phyloP scores from a whole-genome alignment of 2,113 vertebrate genomes.

The Eubucco bourcierii region DNA sequence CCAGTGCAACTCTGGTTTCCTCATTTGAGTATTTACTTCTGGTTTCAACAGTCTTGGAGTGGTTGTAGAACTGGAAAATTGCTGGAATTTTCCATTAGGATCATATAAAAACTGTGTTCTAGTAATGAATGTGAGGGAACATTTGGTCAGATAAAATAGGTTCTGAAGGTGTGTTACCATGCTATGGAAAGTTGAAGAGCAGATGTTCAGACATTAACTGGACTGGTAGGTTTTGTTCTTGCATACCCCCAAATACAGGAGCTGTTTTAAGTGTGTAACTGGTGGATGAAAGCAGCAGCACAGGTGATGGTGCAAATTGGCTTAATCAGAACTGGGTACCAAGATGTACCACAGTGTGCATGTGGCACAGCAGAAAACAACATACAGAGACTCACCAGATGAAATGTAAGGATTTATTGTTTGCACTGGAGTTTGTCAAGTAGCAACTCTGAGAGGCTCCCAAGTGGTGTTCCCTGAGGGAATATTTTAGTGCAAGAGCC shows the following conservation, averaged over 20 bases:
- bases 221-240: neutral
- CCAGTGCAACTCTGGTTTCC: accelerated
- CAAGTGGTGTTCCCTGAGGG: neutral
- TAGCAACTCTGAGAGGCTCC: neutral
- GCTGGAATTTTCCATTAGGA: neutral
- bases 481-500: neutral
- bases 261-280: neutral
- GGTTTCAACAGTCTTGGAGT: neutral
- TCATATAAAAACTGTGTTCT: neutral
- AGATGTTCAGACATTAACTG: neutral
- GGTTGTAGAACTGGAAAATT: neutral
- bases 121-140: neutral
- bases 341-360: neutral
- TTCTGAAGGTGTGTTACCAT: neutral
- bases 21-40: neutral
- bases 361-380: neutral
- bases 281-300: neutral
- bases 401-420: neutral
- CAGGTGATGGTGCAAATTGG: neutral
- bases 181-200: neutral
- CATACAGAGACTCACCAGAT: accelerated
- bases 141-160: neutral
- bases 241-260: neutral
- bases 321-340: neutral
- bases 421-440: neutral